Base-by-base conservation (phyloP, 1,140 invertebrate genomes). In the Drosophila erecta region DNA sequence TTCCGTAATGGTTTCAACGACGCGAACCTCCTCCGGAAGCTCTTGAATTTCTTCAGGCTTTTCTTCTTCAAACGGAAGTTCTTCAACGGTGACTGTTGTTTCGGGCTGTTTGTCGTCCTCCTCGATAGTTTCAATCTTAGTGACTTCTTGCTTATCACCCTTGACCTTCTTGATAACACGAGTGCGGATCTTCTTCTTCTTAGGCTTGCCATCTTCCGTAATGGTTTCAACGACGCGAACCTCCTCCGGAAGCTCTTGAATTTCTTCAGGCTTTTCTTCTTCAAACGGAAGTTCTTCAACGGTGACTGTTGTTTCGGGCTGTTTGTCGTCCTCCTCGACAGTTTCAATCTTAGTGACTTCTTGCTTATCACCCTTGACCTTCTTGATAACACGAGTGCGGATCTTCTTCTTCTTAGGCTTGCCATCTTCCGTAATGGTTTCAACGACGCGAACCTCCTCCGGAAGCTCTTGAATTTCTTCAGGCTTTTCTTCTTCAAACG, bases 1-100 rank as follows among this genome's bases (percentile, higher is more conserved):
- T 54, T 69, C 65, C 3, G 65, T 30, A 0, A 69, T 8, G 0
- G 65, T 33, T 60, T 69, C 65, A 15, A 69, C 40, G 10, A 40
- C 49, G 5, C 49, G 27, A 35, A 50, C 30, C n/a, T 50, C 49
- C 15, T 50, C 49, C 3, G 49, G 49, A 50, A 50, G 49, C 30
- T 50, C 49, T 20, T 50, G 27, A 35, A 50, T 50, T 12, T 50
- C 49, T 17, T 35, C 49, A 3, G 49, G 49, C 2, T 12, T 2
- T 10, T 50, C 49, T 17, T 50, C 49, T 6, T 50, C 30, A 7
- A 12, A 33, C 3, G 27, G 49, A 35, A 50, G n/a, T 20, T 50
- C 49, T 4, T 50, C 27, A 3, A 50, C 49, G 0, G 49, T 50
- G 0, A 50, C 49, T 0, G 49, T 50, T 6, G 49, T 50, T 14